phyloP scores from a whole-genome alignment of 2,888 invertebrate genomes.

The Cyclophora punctaria region DNA sequence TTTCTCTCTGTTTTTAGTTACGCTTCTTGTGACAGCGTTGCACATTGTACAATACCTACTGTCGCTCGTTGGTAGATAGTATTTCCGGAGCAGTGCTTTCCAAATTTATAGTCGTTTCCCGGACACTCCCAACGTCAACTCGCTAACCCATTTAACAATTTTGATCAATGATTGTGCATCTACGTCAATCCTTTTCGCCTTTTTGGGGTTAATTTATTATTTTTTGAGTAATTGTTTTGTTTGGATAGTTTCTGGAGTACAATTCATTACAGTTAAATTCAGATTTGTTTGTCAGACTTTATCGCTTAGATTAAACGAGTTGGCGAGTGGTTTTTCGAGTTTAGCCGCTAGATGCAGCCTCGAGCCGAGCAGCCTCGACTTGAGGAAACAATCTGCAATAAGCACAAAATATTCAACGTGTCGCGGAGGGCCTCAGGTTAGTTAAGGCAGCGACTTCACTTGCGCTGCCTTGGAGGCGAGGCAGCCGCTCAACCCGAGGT shows the following conservation, averaged over 20 bases:
- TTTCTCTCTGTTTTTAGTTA: no score
- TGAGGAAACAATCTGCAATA: no score
- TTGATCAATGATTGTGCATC: slow-evolving; percentile 39
- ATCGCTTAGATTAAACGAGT: no score
- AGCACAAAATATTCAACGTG: background rate
- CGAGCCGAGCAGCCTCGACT: no score
- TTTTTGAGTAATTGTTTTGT: background rate
- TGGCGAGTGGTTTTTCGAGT: no score
- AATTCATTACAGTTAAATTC: background rate
- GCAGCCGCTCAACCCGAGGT: background rate
- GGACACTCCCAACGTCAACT: slow-evolving; percentile 38
- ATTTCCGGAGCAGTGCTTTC: slow-evolving; percentile 15
- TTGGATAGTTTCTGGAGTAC: background rate
- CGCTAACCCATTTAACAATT: slow-evolving; percentile 44
- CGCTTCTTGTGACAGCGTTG: no score
- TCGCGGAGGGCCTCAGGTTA: background rate
- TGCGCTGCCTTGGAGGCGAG: background rate
- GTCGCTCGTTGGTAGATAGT: background rate
- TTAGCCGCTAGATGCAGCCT: no score
- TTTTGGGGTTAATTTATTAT: slow-evolving; percentile 4
- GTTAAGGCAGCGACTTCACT: background rate
- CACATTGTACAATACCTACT: background rate
- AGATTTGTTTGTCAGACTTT: background rate
- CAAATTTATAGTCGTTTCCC: slow-evolving; percentile 55
- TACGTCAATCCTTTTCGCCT: slow-evolving; percentile 16